phyloP scores from a whole-genome alignment of 2,113 vertebrate species.

The Oryzias celebensis region DNA sequence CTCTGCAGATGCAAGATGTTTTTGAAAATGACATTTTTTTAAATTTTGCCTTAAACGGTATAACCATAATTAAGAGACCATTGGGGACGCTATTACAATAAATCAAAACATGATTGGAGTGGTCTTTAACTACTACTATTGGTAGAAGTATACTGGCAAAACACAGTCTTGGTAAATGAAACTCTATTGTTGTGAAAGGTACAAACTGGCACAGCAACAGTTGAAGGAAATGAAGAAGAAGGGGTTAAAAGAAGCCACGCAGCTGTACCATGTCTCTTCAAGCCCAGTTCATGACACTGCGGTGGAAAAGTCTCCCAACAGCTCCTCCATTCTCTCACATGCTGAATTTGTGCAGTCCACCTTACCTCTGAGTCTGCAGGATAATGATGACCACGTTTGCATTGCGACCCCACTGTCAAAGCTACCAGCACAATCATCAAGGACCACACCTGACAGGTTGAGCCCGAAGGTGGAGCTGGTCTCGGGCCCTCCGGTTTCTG shows the following conservation, averaged over 20 bases:
- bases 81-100: too few species aligned
- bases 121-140: background rate
- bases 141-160: background rate
- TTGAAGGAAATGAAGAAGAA: constrained; percentile 97
- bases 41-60: too few species aligned
- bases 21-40: too few species aligned
- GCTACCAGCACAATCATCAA: constrained; percentile 34
- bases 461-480: constrained; percentile 74
- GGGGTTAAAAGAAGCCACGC: constrained; percentile 89
- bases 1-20: too few species aligned
- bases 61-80: too few species aligned
- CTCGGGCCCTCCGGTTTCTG: constrained; percentile 62
- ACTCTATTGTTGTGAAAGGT: constrained; percentile 55
- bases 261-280: constrained; percentile 93
- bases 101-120: too few species aligned
- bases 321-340: constrained; percentile 61
- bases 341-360: constrained; percentile 53
- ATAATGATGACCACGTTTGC: constrained; percentile 78
- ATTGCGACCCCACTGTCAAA: constrained; percentile 83
- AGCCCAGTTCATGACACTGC: constrained; percentile 88
- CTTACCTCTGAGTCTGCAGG: constrained; percentile 68
- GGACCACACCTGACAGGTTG: constrained; percentile 64
- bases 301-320: constrained; percentile 74
- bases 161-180: background rate
- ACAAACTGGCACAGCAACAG: constrained; percentile 94